phyloP scores from a whole-genome alignment of 2,797 vertebrate genomes.

The Trachops cirrhosus region DNA sequence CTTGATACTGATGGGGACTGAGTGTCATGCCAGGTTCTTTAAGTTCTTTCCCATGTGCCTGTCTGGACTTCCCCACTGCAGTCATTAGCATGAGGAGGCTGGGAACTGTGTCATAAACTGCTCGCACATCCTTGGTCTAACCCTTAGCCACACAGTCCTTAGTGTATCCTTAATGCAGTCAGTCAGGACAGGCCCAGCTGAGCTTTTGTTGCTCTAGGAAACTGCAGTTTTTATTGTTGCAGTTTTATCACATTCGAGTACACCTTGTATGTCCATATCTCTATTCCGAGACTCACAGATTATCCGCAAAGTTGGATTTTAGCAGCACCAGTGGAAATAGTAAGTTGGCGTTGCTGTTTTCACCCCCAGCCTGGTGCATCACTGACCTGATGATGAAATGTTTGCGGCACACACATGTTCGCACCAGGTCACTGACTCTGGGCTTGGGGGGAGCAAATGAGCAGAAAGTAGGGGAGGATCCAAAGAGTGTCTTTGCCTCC shows the following conservation, averaged over 20 bases:
- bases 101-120: background rate
- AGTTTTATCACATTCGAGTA: background rate
- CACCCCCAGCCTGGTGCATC: background rate
- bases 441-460: background rate
- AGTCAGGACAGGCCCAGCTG: background rate
- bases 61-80: background rate
- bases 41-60: background rate
- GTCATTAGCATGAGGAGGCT: background rate
- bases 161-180: background rate
- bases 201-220: background rate
- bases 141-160: background rate
- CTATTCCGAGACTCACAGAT: background rate
- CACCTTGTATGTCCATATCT: background rate
- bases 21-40: background rate
- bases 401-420: constrained; percentile 42
- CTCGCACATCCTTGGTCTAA: background rate
- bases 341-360: background rate
- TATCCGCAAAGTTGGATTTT: background rate
- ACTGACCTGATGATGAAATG: constrained; percentile 40
- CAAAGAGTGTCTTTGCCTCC: background rate
- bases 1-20: background rate
- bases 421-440: background rate
- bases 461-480: background rate
- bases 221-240: background rate
- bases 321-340: background rate